Evolutionary conservation across 2,113 vertebrate species (phyloP).

Genomic region (Bothrops jararaca): DNA sequence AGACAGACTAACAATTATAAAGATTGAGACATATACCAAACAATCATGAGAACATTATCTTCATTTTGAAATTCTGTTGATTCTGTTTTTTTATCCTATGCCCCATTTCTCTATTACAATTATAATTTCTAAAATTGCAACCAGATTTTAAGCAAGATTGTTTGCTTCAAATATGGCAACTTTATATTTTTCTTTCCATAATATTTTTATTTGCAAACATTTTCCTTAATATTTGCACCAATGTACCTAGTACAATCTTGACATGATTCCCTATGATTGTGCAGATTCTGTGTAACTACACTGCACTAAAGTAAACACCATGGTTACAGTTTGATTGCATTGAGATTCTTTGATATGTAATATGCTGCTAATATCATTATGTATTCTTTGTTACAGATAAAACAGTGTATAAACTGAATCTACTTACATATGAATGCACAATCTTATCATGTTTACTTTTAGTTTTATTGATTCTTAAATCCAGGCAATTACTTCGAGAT

Average conservation of each 20-base stretch:
- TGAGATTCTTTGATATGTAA: background rate
- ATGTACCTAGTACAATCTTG: background rate
- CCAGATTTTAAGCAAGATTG: background rate
- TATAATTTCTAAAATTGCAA: background rate
- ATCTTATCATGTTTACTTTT: background rate
- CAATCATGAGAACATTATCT: background rate
- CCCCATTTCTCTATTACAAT: background rate
- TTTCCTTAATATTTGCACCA: background rate
- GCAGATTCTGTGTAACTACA: background rate
- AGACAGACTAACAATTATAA: background rate
- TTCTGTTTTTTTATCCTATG: background rate
- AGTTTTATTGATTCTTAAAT: background rate
- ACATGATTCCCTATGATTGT: background rate
- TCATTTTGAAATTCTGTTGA: background rate
- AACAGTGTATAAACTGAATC: background rate
- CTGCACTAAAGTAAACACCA: background rate
- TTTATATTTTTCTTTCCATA: background rate
- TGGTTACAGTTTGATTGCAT: background rate
- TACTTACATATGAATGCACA: background rate
- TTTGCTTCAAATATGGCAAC: background rate
- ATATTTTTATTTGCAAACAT: background rate
- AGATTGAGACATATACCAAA: background rate
- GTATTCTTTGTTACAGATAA: background rate
- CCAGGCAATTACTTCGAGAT: background rate
- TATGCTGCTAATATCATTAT: background rate